Percentiles rank a stretch among this genome's conserved stretches.
Evolutionary conservation across 37 sponge, comb jelly and placozoan genomes (phyloP).

Genomic region (Tethya wilhelma): DNA sequence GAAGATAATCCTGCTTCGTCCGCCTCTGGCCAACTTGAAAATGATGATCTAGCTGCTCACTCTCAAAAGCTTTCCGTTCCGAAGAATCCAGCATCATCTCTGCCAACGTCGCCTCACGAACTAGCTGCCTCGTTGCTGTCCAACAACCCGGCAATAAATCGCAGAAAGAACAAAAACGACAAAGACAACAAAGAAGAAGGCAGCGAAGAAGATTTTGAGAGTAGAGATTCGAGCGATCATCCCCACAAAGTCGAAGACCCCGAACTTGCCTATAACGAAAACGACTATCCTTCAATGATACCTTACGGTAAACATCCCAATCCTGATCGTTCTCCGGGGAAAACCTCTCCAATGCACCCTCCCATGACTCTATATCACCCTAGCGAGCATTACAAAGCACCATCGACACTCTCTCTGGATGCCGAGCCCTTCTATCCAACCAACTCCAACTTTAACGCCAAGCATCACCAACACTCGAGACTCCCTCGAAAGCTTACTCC

Average conservation of each 20-base stretch:
- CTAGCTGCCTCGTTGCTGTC: constrained; percentile 59
- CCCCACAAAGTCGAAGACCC: background rate
- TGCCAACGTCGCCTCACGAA: constrained; percentile 79
- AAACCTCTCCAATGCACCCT: background rate
- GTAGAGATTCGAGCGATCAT: background rate
- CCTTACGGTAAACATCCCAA: no score
- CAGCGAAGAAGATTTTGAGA: background rate
- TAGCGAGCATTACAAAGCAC: background rate
- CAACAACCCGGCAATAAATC: constrained; percentile 18
- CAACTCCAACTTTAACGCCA: constrained; percentile 6
- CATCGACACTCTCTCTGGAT: constrained; percentile 39
- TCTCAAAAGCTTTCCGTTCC: no score
- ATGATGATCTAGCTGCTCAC: no score
- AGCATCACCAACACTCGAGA: no score
- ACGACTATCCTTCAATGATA: no score
- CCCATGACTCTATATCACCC: background rate
- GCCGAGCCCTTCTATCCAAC: constrained; percentile 58
- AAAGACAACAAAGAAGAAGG: background rate
- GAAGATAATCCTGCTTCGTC: no score
- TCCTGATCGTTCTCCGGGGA: no score
- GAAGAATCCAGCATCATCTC: no score
- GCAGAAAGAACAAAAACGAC: constrained; percentile 2
- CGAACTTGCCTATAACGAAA: background rate
- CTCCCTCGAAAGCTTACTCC: no score
- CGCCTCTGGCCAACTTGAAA: no score